Evolutionary conservation across 2,888 invertebrate species (phyloP), one percentile per base, ranked within the genome.

Genomic region (Lucinisca nassula): DNA sequence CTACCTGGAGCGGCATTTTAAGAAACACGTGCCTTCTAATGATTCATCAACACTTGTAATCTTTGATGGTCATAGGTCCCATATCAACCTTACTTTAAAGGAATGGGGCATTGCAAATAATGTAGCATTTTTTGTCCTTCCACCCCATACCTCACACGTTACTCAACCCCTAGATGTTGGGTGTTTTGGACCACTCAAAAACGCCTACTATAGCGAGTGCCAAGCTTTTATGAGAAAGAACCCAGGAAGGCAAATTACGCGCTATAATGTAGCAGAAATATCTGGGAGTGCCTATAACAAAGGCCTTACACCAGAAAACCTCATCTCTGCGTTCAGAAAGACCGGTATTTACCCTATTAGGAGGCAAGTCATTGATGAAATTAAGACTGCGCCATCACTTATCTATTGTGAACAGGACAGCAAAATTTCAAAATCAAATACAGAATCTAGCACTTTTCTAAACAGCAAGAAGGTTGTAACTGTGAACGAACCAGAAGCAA

Each of bases 41-140:
- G 24, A 37, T 45, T 78, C 67, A 35, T 58, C 35, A 14, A 74
- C 51, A n/a, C 58, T 81, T 0, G 73, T 86, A 0, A 81, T 88
- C 32, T 81, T 85, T 79, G 88, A 88, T 86, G 81, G 85, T 4
- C 84, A 88, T 40, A 81, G 73, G 27, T 88, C 85, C 14, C 85
- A 83, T 78, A 77, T 88, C 0, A 74, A 72, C 27, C 73, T 84
- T 17, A 76, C 76, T n/a, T 38, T 86, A 49, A 77, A 35, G 0
- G 74, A 86, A 12, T 84, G 84, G 79, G 79, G 83, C 2, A 81
- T 81, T 75, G 32, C 21, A 2, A 45, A 86, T 67, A 74, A 72
- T 32, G 40, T 85, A 17, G 74, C 38, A 1, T 82, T 88, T 49
- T 84, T 73, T n/a, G 67, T 85, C 8, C 75, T 85, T 38, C 88